These are phyloP conservation scores for Abscondita cerata DNA, from an alignment of 2,888 invertebrate species.

Conservation along the genomic window DNA sequence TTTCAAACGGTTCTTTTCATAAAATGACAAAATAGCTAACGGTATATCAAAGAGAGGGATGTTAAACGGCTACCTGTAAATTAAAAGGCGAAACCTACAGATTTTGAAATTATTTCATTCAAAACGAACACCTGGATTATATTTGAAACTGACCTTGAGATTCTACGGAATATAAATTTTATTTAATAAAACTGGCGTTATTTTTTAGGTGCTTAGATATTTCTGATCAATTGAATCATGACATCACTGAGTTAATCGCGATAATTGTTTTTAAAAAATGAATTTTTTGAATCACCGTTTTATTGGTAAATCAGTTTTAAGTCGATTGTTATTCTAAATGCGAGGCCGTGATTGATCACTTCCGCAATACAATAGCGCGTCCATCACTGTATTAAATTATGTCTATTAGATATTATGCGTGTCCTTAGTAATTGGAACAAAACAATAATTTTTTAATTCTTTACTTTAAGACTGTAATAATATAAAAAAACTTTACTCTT, in stretches of 20 bases:
- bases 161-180: too few species aligned
- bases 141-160: slow-evolving; percentile 1
- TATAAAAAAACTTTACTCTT: too few species aligned
- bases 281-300: too few species aligned
- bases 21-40: slow-evolving; percentile 19
- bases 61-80: slow-evolving; percentile 28
- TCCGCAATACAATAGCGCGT: slow-evolving; percentile 10
- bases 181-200: too few species aligned
- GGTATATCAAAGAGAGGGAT: slow-evolving; percentile 21
- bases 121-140: neutral
- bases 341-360: slow-evolving; percentile 12
- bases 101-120: slow-evolving; percentile 15
- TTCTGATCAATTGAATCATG: too few species aligned
- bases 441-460: too few species aligned
- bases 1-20: slow-evolving; percentile 2
- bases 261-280: too few species aligned
- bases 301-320: neutral
- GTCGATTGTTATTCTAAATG: slow-evolving; percentile 14
- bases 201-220: too few species aligned
- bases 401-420: too few species aligned
- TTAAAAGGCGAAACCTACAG: slow-evolving; percentile 13
- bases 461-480: too few species aligned
- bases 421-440: too few species aligned
- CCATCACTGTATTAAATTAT: neutral
- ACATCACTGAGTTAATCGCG: too few species aligned